Evolutionary conservation across 2,797 vertebrate species (phyloP).

Genomic region (Yasuhikotakia modesta): DNA sequence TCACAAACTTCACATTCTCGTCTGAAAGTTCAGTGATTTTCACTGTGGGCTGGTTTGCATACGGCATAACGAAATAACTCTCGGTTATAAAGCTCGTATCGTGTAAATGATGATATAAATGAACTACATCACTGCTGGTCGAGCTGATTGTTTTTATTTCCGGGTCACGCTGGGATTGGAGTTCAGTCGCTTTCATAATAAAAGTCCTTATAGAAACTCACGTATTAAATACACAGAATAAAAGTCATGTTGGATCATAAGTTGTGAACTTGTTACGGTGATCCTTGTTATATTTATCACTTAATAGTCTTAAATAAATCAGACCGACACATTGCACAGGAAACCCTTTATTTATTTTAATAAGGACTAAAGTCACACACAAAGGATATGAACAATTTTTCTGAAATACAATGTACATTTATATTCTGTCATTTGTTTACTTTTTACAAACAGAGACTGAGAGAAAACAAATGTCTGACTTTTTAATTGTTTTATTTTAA

Average conservation of each 20-base stretch:
- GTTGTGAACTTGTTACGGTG: no score
- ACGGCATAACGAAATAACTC: conserved; percentile 79
- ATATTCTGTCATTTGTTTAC: conserved; percentile 1
- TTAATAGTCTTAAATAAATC: background rate
- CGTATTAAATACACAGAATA: no score
- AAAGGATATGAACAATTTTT: conserved; percentile 17
- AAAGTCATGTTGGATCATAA: no score
- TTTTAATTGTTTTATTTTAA: background rate
- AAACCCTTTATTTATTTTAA: conserved; percentile 36
- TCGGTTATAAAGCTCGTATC: background rate
- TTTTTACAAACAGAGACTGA: conserved; percentile 37
- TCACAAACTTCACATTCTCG: conserved; percentile 97
- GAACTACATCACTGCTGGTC: background rate
- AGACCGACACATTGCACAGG: background rate
- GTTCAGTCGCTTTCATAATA: conserved; percentile 12
- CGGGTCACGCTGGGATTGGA: background rate
- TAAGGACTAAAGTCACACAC: conserved; percentile 13
- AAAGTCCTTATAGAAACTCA: conserved; percentile 2
- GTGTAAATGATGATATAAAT: background rate
- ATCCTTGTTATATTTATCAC: no score
- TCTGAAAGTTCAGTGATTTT: conserved; percentile 94
- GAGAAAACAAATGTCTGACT: background rate
- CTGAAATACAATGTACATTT: conserved; percentile 45
- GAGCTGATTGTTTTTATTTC: background rate
- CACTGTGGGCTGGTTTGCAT: conserved; percentile 96